A percentile compares a stretch with the other conserved stretches of the same genome.
phyloP scores from a whole-genome alignment of 2,888 invertebrate species.

The Drosophila setosimentum region DNA sequence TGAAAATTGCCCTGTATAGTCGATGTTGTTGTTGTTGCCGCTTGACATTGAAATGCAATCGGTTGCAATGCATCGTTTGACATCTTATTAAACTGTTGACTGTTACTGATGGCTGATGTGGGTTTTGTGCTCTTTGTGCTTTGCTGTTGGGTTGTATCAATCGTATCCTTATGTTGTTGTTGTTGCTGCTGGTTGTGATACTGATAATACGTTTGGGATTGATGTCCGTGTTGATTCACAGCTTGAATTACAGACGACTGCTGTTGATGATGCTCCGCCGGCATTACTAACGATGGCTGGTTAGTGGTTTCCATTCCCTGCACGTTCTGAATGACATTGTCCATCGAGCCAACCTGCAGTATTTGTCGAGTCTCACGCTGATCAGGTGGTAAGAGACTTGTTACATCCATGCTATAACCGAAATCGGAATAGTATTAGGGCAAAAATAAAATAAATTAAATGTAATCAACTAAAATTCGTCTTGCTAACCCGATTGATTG shows the following conservation, averaged over 20 bases:
- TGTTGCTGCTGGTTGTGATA: constrained; percentile 12
- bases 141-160: constrained; percentile 21
- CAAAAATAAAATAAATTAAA: background rate
- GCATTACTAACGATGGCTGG: constrained; percentile 57
- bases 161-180: constrained; percentile 34
- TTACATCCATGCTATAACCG: constrained; percentile 21
- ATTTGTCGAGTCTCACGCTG: constrained; percentile 17
- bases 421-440: background rate
- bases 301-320: constrained; percentile 1
- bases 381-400: constrained; percentile 3
- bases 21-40: constrained; percentile 47
- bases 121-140: constrained; percentile 45
- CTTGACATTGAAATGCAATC: constrained; percentile 34
- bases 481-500: constrained; percentile 44
- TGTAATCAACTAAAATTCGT: background rate
- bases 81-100: constrained; percentile 31
- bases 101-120: constrained; percentile 32
- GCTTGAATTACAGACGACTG: constrained; percentile 33
- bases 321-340: constrained; percentile 19
- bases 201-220: constrained; percentile 35
- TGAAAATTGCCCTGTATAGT: constrained; percentile 74
- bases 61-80: constrained; percentile 24
- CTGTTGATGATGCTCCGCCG: constrained; percentile 31
- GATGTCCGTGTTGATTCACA: constrained; percentile 57
- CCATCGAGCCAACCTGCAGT: constrained; percentile 10